Base-by-base conservation (phyloP, 1,140 invertebrate genomes). In the Drosophila erecta region DNA sequence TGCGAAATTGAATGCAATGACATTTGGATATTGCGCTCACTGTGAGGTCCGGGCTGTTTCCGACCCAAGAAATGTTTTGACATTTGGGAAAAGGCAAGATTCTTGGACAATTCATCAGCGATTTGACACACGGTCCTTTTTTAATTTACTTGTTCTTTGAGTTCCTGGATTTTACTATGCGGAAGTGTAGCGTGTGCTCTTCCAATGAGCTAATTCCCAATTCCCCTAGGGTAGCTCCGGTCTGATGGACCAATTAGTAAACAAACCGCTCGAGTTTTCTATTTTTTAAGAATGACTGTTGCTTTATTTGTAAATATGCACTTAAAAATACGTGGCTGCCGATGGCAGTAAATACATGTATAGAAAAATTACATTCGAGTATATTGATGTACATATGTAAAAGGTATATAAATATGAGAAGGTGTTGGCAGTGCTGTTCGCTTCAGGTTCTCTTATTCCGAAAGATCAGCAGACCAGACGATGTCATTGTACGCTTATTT, bases 111-210 rank as follows among this genome's bases (percentile, higher is more conserved):
- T 87, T 83, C 76, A 87, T 87, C 84, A 89, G 65, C 35, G 41
- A 20, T 46, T 35, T 72, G 75, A 61, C 78, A 87, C 70, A 71
- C 76, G 54, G 56, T 51, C 50, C 66, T 75, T 65, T 53, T 51
- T 61, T 41, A 43, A 59, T 44, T 58, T 62, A 55, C 53, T 76
- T 55, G 46, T 87, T 59, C 65, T 30, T 50, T 8, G 64, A 38
- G 47, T 71, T 38, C 27, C 43, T 40, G 33, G 30, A 12, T 46
- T 38, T 53, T 40, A 47, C 15, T 27, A 24, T 22, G 66, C 58
- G 83, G 79, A 89, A 51, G 79, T 84, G 72, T 89, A 87, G 84
- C 83, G 83, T 87, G 83, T 89, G 83, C 83, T 87, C 83, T 76
- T 73, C 61, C 40, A 37, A 24, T 8, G 30, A 30, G 30, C 30